These are phyloP conservation scores for Psettodes erumei DNA, from an alignment of 2,113 vertebrate genomes.

Conservation along the genomic window DNA sequence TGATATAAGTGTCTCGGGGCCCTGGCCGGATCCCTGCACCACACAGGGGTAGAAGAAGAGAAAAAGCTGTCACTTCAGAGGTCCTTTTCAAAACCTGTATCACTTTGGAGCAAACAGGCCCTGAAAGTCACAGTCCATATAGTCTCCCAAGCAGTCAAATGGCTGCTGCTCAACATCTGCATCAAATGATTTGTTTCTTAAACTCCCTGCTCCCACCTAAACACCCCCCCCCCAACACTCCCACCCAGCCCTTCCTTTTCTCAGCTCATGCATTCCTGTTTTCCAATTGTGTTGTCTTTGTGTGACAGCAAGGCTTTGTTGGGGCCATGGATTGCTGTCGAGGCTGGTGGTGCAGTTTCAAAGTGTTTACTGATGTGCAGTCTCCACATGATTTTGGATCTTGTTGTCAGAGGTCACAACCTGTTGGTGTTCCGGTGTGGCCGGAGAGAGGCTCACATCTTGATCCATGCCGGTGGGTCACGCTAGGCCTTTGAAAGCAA, in stretches of 20 bases:
- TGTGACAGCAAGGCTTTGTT: conserved; percentile 63
- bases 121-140: conserved; percentile 83
- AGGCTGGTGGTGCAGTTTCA: conserved; percentile 54
- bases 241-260: conserved; percentile 61
- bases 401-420: conserved; percentile 83
- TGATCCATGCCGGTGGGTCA: conserved; percentile 84
- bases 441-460: conserved; percentile 81
- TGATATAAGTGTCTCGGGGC: conserved; percentile 84
- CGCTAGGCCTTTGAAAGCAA: conserved; percentile 84
- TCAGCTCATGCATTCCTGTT: conserved; percentile 81
- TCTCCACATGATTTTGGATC: conserved; percentile 73
- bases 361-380: conserved; percentile 68
- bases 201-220: conserved; percentile 21
- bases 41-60: conserved; percentile 68
- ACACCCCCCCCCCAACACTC: conserved; percentile 29
- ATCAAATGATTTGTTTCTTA: conserved; percentile 74
- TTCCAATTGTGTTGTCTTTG: conserved; percentile 83
- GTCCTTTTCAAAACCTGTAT: conserved; percentile 81
- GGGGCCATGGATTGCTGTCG: conserved; percentile 48
- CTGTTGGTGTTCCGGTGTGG: conserved; percentile 82
- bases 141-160: conserved; percentile 81
- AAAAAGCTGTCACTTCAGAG: conserved; percentile 86
- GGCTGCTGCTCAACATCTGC: conserved; percentile 79
- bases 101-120: conserved; percentile 79
- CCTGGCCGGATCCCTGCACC: conserved; percentile 69